These are phyloP conservation scores for Ellobius talpinus DNA, from an alignment of 2,113 vertebrate species.

Conservation along the genomic window DNA sequence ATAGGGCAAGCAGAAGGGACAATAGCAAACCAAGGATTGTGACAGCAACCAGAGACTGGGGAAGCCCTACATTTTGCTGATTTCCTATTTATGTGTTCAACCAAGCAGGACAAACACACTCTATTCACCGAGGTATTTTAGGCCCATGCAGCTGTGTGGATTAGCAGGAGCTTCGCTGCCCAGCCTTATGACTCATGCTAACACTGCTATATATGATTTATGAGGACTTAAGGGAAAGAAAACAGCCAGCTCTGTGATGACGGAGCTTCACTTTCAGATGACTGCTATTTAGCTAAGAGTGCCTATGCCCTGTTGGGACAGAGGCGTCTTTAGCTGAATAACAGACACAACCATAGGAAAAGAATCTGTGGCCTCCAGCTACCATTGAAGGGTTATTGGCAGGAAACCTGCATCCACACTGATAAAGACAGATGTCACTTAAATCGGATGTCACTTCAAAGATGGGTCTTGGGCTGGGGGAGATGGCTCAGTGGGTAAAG, in stretches of 20 bases:
- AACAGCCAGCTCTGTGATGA: constrained; percentile 51
- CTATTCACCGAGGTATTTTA: constrained; percentile 78
- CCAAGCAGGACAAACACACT: constrained; percentile 79
- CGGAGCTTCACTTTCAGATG: constrained; percentile 45
- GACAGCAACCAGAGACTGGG: constrained; percentile 47
- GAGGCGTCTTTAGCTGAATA: neutral
- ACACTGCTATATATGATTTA: constrained; percentile 71
- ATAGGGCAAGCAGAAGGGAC: neutral
- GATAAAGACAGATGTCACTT: neutral
- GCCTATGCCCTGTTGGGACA: neutral
- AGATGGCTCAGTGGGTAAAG: neutral
- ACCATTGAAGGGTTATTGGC: neutral
- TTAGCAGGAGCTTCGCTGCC: constrained; percentile 74
- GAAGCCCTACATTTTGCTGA: constrained; percentile 74
- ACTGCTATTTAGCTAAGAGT: neutral
- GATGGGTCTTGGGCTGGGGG: neutral
- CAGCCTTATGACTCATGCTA: constrained; percentile 74
- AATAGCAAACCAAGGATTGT: neutral
- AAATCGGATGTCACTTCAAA: neutral
- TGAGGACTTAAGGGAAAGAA: constrained; percentile 67
- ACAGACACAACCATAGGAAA: neutral
- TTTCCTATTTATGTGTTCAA: constrained; percentile 73
- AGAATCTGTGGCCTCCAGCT: neutral
- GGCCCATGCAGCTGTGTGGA: constrained; percentile 79
- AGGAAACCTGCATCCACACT: neutral